Conservation (phyloP, 2,888 invertebrate species). For the Sesamia inferens region DNA sequence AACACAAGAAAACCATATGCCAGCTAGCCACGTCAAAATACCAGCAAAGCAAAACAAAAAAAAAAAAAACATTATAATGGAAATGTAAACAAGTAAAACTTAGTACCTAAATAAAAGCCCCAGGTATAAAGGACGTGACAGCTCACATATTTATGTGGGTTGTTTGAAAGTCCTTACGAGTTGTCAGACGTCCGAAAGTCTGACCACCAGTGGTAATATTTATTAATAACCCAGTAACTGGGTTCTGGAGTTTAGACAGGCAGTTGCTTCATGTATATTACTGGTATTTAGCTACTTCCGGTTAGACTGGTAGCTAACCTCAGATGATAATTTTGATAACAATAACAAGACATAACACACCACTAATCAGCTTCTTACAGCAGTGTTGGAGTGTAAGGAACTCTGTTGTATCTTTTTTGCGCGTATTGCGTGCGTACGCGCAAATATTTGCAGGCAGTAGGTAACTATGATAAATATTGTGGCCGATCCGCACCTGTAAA, state of each 20-base stretch:
- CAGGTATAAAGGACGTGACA: too few relatives aligned
- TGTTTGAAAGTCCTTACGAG: too few relatives aligned
- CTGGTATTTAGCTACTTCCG: not conserved
- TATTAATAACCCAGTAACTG: not conserved
- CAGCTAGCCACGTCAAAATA: too few relatives aligned
- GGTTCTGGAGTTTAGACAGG: not conserved
- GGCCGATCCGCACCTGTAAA: not conserved
- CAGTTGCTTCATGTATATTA: not conserved
- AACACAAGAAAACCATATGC: too few relatives aligned
- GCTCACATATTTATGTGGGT: too few relatives aligned
- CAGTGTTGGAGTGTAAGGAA: slow-evolving; percentile 27
- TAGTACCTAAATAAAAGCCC: too few relatives aligned
- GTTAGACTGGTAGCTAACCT: not conserved
- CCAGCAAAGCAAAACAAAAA: too few relatives aligned
- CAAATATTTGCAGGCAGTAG: slow-evolving; percentile 50
- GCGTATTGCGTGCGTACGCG: slow-evolving; percentile 9
- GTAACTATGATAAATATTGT: slow-evolving; percentile 44
- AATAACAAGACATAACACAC: not conserved
- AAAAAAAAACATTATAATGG: too few relatives aligned
- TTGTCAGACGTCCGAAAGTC: too few relatives aligned
- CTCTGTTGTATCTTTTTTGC: slow-evolving; percentile 27
- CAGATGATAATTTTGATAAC: not conserved
- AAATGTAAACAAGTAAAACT: too few relatives aligned
- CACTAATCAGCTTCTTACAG: slow-evolving; percentile 14
- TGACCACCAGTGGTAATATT: too few relatives aligned